phyloP scores from a whole-genome alignment of 2,797 vertebrate species.

The Schizopygopsis malacanthus region DNA sequence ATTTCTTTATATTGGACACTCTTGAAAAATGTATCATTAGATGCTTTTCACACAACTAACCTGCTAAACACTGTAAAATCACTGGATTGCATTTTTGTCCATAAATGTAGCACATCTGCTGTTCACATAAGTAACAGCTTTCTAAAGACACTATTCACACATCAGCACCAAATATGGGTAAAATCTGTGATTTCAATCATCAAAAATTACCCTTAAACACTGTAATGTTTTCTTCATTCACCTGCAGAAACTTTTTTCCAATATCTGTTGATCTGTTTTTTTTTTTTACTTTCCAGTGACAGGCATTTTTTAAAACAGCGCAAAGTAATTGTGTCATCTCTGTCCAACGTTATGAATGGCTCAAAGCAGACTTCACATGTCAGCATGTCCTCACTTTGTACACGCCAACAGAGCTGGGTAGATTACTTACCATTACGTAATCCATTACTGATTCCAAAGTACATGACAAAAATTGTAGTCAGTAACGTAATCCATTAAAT shows the following conservation, averaged over 20 bases:
- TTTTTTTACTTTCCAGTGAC: neutral
- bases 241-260: neutral
- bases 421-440: too few relatives aligned
- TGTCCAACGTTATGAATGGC: neutral
- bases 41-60: neutral
- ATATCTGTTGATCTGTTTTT: neutral
- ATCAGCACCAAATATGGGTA: neutral
- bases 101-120: constrained; percentile 7
- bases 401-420: too few relatives aligned
- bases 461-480: too few relatives aligned
- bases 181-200: constrained; percentile 7
- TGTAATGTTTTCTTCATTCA: neutral
- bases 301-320: neutral
- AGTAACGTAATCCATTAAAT: too few relatives aligned
- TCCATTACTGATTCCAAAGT: too few relatives aligned
- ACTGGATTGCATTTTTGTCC: neutral
- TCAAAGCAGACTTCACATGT: neutral
- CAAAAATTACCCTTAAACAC: neutral
- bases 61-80: neutral
- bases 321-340: neutral
- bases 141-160: neutral
- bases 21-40: neutral
- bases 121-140: neutral
- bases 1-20: neutral
- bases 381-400: neutral